Conservation (phyloP, 2,888 invertebrate species). For the Lamellibrachia columna region DNA sequence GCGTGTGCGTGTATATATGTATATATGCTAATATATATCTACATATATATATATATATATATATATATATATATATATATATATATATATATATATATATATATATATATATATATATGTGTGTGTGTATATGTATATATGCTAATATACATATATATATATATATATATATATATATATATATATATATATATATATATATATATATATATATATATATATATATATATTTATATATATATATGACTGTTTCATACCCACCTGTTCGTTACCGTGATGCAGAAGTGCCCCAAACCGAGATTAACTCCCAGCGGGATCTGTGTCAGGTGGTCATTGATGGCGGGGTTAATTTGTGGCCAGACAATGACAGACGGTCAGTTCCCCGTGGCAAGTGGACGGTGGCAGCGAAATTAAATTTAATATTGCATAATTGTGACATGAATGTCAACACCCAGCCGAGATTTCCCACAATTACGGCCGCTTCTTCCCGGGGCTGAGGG, state of each 20-base stretch:
- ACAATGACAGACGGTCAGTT: neutral
- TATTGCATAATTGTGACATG: conserved; percentile 1
- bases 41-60: too few relatives aligned
- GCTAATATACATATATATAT: too few relatives aligned
- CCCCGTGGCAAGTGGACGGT: conserved; percentile 1
- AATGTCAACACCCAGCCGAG: neutral
- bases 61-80: too few relatives aligned
- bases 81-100: too few relatives aligned
- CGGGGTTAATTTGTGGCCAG: neutral
- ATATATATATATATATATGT: too few relatives aligned
- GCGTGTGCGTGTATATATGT: too few relatives aligned
- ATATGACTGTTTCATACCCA: neutral
- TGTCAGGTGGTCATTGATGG: neutral
- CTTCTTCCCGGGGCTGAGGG: neutral
- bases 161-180: too few relatives aligned
- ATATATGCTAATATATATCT: too few relatives aligned
- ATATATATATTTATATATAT: too few relatives aligned
- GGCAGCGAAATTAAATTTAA: conserved; percentile 12
- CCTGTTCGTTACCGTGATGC: neutral
- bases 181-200: too few relatives aligned
- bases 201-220: too few relatives aligned
- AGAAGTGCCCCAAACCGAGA: conserved; percentile 8
- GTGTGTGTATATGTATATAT: too few relatives aligned
- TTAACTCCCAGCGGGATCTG: conserved; percentile 16
- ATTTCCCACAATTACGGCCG: neutral